phyloP scores from a whole-genome alignment of 2,888 invertebrate species.

The Eueremaeus valkanovi region DNA sequence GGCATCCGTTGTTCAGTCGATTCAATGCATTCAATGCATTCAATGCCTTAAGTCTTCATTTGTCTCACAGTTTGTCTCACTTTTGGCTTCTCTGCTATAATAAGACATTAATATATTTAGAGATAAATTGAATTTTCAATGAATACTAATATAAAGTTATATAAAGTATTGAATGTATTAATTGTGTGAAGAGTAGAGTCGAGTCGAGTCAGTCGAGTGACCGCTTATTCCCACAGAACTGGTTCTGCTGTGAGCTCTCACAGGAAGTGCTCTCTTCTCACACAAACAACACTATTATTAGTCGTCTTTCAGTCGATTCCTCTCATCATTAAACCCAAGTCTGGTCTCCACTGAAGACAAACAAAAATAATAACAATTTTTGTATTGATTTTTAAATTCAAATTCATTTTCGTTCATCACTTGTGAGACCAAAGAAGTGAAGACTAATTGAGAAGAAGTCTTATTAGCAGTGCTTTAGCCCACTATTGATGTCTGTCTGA shows the following conservation, averaged over 20 bases:
- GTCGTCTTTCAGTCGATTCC: background rate
- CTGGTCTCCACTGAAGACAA: constrained; percentile 2
- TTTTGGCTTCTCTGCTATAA: too few relatives aligned
- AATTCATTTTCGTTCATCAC: background rate
- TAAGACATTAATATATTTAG: background rate
- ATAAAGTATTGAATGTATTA: too few relatives aligned
- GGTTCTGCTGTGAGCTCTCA: too few relatives aligned
- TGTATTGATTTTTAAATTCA: background rate
- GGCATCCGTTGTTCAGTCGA: background rate
- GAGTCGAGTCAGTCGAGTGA: background rate
- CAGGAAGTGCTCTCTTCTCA: constrained; percentile 21
- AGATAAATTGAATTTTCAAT: background rate
- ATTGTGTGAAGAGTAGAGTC: too few relatives aligned
- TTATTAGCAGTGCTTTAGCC: too few relatives aligned
- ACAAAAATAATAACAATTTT: background rate
- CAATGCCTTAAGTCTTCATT: background rate
- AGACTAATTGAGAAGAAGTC: too few relatives aligned
- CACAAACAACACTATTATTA: constrained; percentile 16
- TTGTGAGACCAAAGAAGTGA: background rate
- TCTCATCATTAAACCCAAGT: constrained; percentile 6
- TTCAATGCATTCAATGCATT: background rate
- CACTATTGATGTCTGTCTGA: too few relatives aligned
- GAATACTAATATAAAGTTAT: too few relatives aligned
- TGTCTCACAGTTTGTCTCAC: background rate
- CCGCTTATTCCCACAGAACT: constrained; percentile 19